phyloP scores from a whole-genome alignment of 1,140 invertebrate genomes.

The Oncopeltus fasciatus region DNA sequence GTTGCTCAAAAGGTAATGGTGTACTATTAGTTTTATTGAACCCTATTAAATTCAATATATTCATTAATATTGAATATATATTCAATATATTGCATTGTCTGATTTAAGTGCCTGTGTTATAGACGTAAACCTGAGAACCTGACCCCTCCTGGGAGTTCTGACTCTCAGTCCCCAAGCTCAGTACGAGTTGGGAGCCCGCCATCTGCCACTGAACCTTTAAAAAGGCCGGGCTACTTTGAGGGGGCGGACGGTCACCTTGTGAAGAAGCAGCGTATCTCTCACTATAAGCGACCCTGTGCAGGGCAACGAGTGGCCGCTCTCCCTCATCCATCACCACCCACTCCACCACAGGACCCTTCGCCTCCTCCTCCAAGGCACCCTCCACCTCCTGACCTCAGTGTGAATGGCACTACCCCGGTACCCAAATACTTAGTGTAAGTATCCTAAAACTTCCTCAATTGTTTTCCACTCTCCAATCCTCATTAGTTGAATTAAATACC shows the following conservation, averaged over 20 bases:
- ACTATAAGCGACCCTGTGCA: constrained; percentile 44
- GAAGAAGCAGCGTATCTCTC: constrained; percentile 69
- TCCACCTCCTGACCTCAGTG: constrained; percentile 12
- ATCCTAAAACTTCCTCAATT: no score
- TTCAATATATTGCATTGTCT: no score
- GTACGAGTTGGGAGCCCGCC: constrained; percentile 50
- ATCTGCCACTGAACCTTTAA: constrained; percentile 31
- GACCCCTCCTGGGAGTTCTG: constrained; percentile 70
- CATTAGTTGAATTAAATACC: no score
- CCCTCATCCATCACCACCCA: constrained; percentile 17
- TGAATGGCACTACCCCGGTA: constrained; percentile 21
- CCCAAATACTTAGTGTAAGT: constrained; percentile 41
- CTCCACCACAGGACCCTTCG: constrained; percentile 16
- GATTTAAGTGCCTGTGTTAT: neutral
- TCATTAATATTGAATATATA: no score
- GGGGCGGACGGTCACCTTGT: constrained; percentile 45
- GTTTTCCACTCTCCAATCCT: no score
- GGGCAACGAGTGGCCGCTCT: constrained; percentile 4
- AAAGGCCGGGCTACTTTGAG: constrained; percentile 42
- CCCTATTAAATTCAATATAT: no score
- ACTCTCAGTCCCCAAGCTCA: constrained; percentile 55
- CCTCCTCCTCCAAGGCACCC: constrained; percentile 13
- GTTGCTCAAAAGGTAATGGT: constrained; percentile 56
- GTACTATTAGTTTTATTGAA: no score
- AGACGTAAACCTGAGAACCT: constrained; percentile 76